Conservation (phyloP, 1,140 invertebrate species). For the Bombus huntii region DNA sequence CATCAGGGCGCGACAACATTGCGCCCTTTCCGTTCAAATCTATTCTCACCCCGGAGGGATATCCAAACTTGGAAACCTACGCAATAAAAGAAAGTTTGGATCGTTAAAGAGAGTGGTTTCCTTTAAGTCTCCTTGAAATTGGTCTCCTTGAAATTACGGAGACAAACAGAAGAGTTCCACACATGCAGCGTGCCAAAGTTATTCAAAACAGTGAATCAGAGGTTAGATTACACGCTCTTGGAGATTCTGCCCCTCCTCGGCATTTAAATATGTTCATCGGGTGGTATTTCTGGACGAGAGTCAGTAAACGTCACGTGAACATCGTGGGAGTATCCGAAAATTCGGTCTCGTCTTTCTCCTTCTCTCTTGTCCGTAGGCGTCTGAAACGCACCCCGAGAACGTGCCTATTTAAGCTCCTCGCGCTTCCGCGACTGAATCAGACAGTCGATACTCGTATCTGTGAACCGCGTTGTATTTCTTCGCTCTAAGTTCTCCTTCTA, state of each 20-base stretch:
- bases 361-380: constrained; percentile 1
- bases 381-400: background rate
- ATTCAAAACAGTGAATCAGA: constrained; percentile 25
- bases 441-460: constrained; percentile 10
- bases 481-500: background rate
- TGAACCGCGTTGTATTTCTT: background rate
- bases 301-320: constrained; percentile 57
- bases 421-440: constrained; percentile 45
- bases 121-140: background rate
- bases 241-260: constrained; percentile 13
- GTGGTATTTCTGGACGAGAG: constrained; percentile 54
- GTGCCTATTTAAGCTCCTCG: constrained; percentile 54
- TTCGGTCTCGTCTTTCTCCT: background rate
- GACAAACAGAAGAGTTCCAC: background rate
- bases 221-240: background rate
- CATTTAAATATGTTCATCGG: background rate
- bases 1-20: background rate
- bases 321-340: constrained; percentile 37
- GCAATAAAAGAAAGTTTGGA: background rate
- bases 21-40: background rate
- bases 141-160: background rate
- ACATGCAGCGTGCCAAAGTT: constrained; percentile 8
- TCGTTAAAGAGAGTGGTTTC: background rate
- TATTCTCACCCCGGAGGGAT: background rate
- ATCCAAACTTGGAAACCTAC: background rate